phyloP scores from a whole-genome alignment of 1,140 invertebrate species.

The Thrips palmi region DNA sequence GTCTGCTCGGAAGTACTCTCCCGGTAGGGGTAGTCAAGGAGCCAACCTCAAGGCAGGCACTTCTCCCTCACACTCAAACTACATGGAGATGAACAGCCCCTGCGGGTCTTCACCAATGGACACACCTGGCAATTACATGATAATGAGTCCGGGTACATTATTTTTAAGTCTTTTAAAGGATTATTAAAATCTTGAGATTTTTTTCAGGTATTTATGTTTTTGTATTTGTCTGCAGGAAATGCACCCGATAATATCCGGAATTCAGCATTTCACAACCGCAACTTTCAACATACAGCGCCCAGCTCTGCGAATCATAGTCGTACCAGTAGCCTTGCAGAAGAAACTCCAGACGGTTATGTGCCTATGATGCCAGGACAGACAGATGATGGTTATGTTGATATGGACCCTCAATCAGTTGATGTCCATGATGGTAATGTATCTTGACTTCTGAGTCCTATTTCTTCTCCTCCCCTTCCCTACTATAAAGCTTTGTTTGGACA shows the following conservation, averaged over 20 bases:
- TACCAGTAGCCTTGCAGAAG: slow-evolving; percentile 24
- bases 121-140: slow-evolving; percentile 27
- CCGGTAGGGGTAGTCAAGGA: too few relatives aligned
- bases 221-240: background rate
- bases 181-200: slow-evolving; percentile 3
- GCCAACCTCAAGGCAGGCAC: too few relatives aligned
- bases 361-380: slow-evolving; percentile 34
- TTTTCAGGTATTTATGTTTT: slow-evolving; percentile 2
- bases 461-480: too few relatives aligned
- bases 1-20: too few relatives aligned
- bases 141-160: slow-evolving; percentile 29
- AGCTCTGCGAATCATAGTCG: slow-evolving; percentile 21
- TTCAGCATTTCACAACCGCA: background rate
- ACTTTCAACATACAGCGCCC: slow-evolving; percentile 5
- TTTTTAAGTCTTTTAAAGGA: slow-evolving; percentile 2
- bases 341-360: slow-evolving; percentile 35
- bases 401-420: slow-evolving; percentile 28
- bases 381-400: slow-evolving; percentile 42
- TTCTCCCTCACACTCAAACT: slow-evolving; percentile 28
- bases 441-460: background rate
- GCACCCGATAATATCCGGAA: background rate
- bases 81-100: slow-evolving; percentile 36
- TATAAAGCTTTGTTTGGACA: slow-evolving; percentile 1
- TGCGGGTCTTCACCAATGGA: slow-evolving; percentile 24
- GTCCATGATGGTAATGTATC: slow-evolving; percentile 3